Conservation (phyloP, 2,113 vertebrate species). For the Tupaia chinensis region DNA sequence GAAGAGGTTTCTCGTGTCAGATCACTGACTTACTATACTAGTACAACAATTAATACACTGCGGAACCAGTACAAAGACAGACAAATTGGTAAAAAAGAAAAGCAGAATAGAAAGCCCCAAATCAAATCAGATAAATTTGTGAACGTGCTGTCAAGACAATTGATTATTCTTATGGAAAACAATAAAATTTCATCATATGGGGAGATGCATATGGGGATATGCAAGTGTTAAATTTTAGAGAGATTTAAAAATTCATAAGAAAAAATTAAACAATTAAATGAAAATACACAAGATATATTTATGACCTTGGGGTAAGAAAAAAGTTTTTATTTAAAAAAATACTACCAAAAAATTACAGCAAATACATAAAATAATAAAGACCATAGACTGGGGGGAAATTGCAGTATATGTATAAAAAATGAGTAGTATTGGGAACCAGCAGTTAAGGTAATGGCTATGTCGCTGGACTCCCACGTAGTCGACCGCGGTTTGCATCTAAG, state of each 20-base stretch:
- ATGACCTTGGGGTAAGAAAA: not conserved
- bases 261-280: not conserved
- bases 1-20: not conserved
- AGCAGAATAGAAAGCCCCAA: not conserved
- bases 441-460: no score
- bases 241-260: not conserved
- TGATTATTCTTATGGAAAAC: not conserved
- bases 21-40: not conserved
- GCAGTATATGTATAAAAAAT: not conserved
- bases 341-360: not conserved
- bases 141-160: not conserved
- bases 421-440: not conserved
- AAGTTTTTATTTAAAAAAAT: conserved; percentile 14
- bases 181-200: not conserved
- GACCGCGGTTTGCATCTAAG: no score
- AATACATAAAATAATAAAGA: conserved; percentile 1
- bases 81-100: not conserved
- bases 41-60: not conserved
- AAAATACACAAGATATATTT: not conserved
- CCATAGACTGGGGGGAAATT: not conserved
- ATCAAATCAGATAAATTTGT: conserved; percentile 16
- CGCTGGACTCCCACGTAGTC: no score
- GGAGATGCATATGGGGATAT: not conserved
- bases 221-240: not conserved
- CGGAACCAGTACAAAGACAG: not conserved